phyloP scores from a whole-genome alignment of 2,888 invertebrate genomes.

The Automeris io region DNA sequence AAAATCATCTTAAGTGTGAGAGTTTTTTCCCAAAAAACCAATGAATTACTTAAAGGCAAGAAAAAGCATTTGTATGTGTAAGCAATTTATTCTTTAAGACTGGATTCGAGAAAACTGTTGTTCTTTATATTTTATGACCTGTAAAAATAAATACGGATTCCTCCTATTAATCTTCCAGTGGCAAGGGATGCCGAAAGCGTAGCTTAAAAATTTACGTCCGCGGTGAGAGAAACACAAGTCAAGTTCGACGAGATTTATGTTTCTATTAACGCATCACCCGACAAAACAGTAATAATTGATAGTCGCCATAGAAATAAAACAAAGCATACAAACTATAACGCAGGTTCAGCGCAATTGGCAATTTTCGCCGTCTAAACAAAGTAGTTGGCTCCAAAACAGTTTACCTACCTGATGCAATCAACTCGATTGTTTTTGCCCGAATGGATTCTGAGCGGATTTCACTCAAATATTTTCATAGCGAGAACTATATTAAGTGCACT shows the following conservation, averaged over 20 bases:
- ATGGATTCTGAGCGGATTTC: conserved; percentile 2
- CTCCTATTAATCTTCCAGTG: background rate
- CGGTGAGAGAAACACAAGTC: background rate
- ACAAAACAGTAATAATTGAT: background rate
- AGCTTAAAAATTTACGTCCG: background rate
- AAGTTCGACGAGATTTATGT: background rate
- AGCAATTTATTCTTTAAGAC: no score
- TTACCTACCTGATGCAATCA: conserved; percentile 2
- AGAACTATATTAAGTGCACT: no score
- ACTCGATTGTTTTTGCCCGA: conserved; percentile 5
- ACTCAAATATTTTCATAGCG: no score
- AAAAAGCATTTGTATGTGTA: no score
- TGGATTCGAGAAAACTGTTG: no score
- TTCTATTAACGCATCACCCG: background rate
- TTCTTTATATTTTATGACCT: no score
- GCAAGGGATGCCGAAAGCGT: background rate
- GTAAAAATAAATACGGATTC: background rate
- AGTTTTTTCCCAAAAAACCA: no score
- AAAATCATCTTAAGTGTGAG: no score
- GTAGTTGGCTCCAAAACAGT: conserved; percentile 7
- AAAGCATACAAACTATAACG: conserved; percentile 1
- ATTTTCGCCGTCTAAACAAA: conserved; percentile 7
- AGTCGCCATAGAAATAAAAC: conserved; percentile 3
- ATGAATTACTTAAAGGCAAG: no score
- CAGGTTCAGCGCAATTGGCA: conserved; percentile 4